Percentiles rank a stretch among this genome's conserved stretches.
These are phyloP conservation scores for Andrena marginata DNA, from an alignment of 2,888 invertebrate species.

Conservation along the genomic window DNA sequence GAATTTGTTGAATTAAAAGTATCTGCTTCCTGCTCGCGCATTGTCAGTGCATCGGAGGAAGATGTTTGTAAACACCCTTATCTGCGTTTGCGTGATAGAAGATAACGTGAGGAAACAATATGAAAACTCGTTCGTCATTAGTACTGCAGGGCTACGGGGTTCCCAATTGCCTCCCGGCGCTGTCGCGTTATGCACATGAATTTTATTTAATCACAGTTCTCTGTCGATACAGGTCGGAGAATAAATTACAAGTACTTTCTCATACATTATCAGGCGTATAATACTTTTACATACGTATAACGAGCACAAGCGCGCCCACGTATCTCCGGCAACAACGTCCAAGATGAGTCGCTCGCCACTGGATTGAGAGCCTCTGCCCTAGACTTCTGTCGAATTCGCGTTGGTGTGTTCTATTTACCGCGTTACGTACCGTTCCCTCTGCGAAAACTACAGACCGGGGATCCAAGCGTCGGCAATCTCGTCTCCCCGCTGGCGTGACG, in stretches of 20 bases:
- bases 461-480: constrained; percentile 35
- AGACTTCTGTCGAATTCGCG: background rate
- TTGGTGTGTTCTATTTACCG: constrained; percentile 9
- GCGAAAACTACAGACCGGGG: background rate
- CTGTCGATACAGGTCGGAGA: background rate
- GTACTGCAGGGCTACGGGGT: background rate
- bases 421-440: constrained; percentile 2
- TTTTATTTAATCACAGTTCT: background rate
- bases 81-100: constrained; percentile 4
- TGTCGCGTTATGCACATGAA: background rate
- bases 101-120: background rate
- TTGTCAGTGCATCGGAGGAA: no score
- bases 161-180: background rate
- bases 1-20: background rate
- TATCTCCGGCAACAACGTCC: background rate
- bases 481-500: background rate
- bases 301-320: background rate
- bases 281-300: background rate
- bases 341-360: background rate
- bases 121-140: background rate
- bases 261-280: background rate
- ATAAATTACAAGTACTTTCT: background rate
- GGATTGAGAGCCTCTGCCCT: constrained; percentile 2
- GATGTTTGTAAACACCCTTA: constrained; percentile 18
- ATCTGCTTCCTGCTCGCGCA: no score